Evolutionary conservation across 2,888 invertebrate species (phyloP), one percentile per base, ranked within the genome.

Genomic region (Rutpela maculata): DNA sequence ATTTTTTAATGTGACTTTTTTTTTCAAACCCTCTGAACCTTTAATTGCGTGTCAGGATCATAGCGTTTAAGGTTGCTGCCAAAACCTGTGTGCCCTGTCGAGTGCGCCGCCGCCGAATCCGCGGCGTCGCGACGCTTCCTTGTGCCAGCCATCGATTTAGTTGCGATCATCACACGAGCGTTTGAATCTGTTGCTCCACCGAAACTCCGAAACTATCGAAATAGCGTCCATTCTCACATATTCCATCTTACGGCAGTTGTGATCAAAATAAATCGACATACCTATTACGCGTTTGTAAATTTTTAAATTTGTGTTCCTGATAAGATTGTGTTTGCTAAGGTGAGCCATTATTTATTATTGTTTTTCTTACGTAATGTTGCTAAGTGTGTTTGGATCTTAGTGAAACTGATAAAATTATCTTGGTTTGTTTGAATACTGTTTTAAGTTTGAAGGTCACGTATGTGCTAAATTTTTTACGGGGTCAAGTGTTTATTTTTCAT

Each of bases 101-200:
- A 74, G 60, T 78, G 83, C 87, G 87, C 87, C 83, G 80, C 82
- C 84, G 81, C 83, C 79, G 78, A 78, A 75, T 79, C 78, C 78
- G 85, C 84, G 84, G 87, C 88, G 88, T 88, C 89, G 87, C 87
- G 89, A 86, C 88, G 89, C 84, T 82, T 77, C 78, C 82, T 78
- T 80, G 81, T 81, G 80, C 72, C 83, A 78, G 83, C 82, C 87
- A 89, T 89, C 89, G 89, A 89, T 89, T 88, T 87, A 85, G 88
- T 87, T 81, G 80, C 81, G 85, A 87, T 87, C 81, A 80, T 81
- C 80, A 80, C 80, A 80, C 81, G 81, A 85, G 82, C 82, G 84
- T 81, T 79, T 78, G 77, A 82, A 87, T 85, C 87, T 87, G 88
- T 88, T 88, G 87, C 88, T 84, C 80, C 79, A 69, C 31, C 50